These are phyloP conservation scores for Parauchenoglanis punctatus DNA, from an alignment of 2,797 vertebrate genomes.

Conservation along the genomic window DNA sequence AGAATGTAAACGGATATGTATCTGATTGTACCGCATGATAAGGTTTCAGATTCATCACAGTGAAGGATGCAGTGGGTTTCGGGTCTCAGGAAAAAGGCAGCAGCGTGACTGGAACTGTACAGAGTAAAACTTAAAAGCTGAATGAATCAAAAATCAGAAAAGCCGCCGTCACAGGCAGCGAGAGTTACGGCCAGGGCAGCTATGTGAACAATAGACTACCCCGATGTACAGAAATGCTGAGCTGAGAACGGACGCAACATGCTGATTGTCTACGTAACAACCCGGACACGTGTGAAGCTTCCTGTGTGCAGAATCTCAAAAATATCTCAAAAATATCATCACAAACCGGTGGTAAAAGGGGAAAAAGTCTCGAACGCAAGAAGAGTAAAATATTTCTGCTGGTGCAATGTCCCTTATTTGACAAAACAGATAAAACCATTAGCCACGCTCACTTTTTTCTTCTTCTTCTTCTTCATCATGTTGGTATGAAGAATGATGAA, in stretches of 20 bases:
- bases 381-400: slow-evolving; percentile 60
- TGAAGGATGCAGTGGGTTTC: slow-evolving; percentile 30
- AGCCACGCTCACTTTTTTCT: neutral
- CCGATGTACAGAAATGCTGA: neutral
- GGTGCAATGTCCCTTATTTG: slow-evolving; percentile 54
- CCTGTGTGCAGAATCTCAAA: neutral
- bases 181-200: neutral
- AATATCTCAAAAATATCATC: neutral
- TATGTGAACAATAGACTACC: neutral
- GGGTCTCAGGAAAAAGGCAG: slow-evolving; percentile 30
- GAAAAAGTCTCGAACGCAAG: slow-evolving; percentile 1
- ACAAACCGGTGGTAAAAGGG: neutral
- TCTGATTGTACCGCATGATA: slow-evolving; percentile 57
- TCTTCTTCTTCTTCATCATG: neutral
- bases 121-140: neutral
- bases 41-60: slow-evolving; percentile 32
- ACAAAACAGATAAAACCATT: neutral
- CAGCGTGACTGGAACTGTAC: slow-evolving; percentile 35
- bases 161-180: neutral
- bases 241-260: neutral
- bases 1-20: neutral
- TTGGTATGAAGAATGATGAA: neutral
- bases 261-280: slow-evolving; percentile 16
- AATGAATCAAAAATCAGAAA: neutral
- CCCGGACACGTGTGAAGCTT: neutral